Evolutionary conservation across 2,797 vertebrate genomes (phyloP), one percentile per base, ranked within the genome.

Genomic region (Sparidentex hasta): DNA sequence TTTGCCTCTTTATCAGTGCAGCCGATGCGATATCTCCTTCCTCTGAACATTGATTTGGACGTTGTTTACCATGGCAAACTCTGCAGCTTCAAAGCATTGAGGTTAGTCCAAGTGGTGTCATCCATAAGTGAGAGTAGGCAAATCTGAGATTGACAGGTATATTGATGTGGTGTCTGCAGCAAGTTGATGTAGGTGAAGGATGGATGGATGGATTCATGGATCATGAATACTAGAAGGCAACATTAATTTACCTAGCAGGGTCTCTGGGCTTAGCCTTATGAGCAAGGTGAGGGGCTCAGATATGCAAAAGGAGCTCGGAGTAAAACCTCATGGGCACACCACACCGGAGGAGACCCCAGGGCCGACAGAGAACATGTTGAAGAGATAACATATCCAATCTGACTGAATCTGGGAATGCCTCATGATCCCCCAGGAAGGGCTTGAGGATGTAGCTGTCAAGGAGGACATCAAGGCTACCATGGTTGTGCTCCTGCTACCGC

Each of bases 351-450:
- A 69, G 47, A 79, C 54, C 18, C 56, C 3, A 25, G 64, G 57
- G 61, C 43, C 78, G 43, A 67, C 46, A 57, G 18, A 47, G 44
- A 77, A 73, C 33, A 77, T 4, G 11, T 54, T 71, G 46, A 27
- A 76, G 38, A 56, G 74, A 61, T 84, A 78, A 83, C 11, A 78
- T 74, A 72, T 71, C 51, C 23, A 67, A 55, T 82, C 74, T 78
- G 59, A 27, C 64, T 38, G 38, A 38, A 38, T 38, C 67, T 56
- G 41, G 65, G 44, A 63, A 73, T 7, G 3, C 62, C 12, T 74
- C 20, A 1, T 11, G 78, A 41, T 64, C 41, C 8, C 29, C 1
- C 3, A 70, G 64, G 56, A 76, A 38, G 20, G 71, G 57, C 72
- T 71, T 17, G 12, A 75, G 58, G 63, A 75, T 50, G 64, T 73